Base-by-base conservation (phyloP, 2,888 invertebrate genomes). In the Eretmocerus hayati region DNA sequence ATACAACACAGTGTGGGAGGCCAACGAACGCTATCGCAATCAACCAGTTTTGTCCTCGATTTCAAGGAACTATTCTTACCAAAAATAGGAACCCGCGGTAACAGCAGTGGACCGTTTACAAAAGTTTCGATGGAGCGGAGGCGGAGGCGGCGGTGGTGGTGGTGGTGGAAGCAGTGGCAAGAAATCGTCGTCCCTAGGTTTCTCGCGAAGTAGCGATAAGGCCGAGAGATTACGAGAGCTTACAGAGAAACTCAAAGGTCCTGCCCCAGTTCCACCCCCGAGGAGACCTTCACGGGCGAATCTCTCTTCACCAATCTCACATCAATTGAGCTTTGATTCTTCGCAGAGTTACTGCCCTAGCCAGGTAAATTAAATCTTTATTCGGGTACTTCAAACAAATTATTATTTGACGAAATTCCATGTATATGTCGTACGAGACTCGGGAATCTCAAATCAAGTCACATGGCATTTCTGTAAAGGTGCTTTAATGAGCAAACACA, bases 41-140 rank as follows among this genome's bases (percentile, higher is more conserved):
- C n/a, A n/a, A n/a, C n/a, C n/a, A n/a, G n/a, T n/a, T n/a, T n/a
- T n/a, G n/a, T n/a, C n/a, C n/a, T n/a, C n/a, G n/a, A n/a, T n/a
- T n/a, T n/a, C n/a, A n/a, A n/a, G n/a, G n/a, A n/a, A n/a, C n/a
- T n/a, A n/a, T n/a, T n/a, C n/a, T n/a, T n/a, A n/a, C n/a, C n/a
- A n/a, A n/a, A n/a, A n/a, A 9, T n/a, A 65, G 72, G 70, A 63
- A 62, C 67, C 66, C 59, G 63, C 66, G 52, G 67, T 66, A 73
- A 81, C 83, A 80, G 84, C 84, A 71, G 84, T 87, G 83, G 88
- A 88, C 77, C 85, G 87, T 62, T 77, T 87, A 74, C 85, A 85
- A 69, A 85, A 83, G 73, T 79, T 84, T 72, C 84, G 86, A 60
- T 66, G 69, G 69, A 65, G 69, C 64, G 66, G 69, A 61, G 67